A percentile compares a stretch with the other conserved stretches of the same genome.
Conservation (phyloP, 2,113 vertebrate species). For the Gymnobelideus leadbeateri region DNA sequence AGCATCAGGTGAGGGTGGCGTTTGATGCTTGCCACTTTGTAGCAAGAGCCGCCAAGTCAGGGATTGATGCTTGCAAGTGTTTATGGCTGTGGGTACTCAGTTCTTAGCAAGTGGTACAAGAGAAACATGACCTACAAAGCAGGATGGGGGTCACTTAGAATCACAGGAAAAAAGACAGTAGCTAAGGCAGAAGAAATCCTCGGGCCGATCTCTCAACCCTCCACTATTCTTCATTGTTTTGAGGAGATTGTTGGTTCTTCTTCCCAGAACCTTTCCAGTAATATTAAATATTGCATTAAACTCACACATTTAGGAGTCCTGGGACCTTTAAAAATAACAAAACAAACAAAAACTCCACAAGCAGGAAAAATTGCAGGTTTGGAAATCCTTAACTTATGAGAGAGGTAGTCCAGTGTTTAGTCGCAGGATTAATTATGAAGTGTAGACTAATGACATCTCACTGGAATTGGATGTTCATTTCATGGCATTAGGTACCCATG, state of each 20-base stretch:
- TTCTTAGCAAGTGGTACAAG: slow-evolving; percentile 74
- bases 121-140: slow-evolving; percentile 47
- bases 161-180: slow-evolving; percentile 42
- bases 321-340: slow-evolving; percentile 63
- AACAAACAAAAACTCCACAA: not conserved
- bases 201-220: slow-evolving; percentile 87
- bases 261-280: slow-evolving; percentile 53
- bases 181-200: slow-evolving; percentile 75
- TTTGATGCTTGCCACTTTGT: slow-evolving; percentile 89
- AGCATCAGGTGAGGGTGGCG: slow-evolving; percentile 91
- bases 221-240: slow-evolving; percentile 80
- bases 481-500: slow-evolving; percentile 13
- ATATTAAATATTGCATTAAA: slow-evolving; percentile 30
- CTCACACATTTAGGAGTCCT: slow-evolving; percentile 56
- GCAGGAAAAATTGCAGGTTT: slow-evolving; percentile 23
- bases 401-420: slow-evolving; percentile 42
- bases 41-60: slow-evolving; percentile 86
- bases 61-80: slow-evolving; percentile 85
- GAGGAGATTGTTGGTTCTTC: slow-evolving; percentile 77
- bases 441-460: slow-evolving; percentile 37
- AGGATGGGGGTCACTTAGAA: slow-evolving; percentile 37
- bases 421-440: slow-evolving; percentile 10
- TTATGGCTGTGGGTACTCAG: slow-evolving; percentile 81
- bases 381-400: not conserved
- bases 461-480: slow-evolving; percentile 40